Base-by-base conservation (phyloP, 2,113 vertebrate genomes). In the Pao palembangensis region DNA sequence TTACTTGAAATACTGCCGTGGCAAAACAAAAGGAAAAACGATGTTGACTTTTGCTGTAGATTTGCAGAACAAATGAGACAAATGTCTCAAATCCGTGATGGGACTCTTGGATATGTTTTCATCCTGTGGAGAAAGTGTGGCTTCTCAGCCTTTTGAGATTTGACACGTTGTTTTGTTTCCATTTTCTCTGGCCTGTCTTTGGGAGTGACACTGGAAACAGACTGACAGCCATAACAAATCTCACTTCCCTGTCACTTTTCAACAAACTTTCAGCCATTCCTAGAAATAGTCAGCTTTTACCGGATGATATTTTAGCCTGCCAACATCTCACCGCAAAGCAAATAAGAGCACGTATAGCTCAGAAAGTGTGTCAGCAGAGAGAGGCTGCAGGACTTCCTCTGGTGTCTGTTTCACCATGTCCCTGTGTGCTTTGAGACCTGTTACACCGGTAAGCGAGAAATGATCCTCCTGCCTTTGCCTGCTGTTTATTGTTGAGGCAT, bases 401-500 rank as follows among this genome's bases (percentile, higher is more conserved):
- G 75, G 82, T 70, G 83, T 75, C 76, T 4, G 41, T 49, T 17
- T 38, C 34, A 38, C 34, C 4, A 21, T 77, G 73, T 75, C 79
- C 71, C 57, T 51, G 67, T 79, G 69, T 71, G 69, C 82, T 87
- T 77, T 76, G 58, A 71, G 64, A 66, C 52, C 31, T 71, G 64
- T 74, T 78, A 70, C 8, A n/a, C 61, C 60, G 75, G 61, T 41
- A 81, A 50, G 47, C 74, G 61, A 71, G 64, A 80, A 82, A 80
- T 76, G 54, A 86, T 74, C 71, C 61, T 61, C 67, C 75, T 61
- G 34, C 1, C 15, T 54, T 34, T 16, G 62, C 51, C 49, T 61
- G 58, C 25, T 79, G 72, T 78, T 85, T 81, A 85, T 78, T 82
- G 79, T 78, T 71, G 67, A 25, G 48, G 51, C 17, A 43, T 74